Percentiles rank a stretch among this genome's conserved stretches.
Evolutionary conservation across 1,140 invertebrate genomes (phyloP).

Genomic region (Formica selysi): DNA sequence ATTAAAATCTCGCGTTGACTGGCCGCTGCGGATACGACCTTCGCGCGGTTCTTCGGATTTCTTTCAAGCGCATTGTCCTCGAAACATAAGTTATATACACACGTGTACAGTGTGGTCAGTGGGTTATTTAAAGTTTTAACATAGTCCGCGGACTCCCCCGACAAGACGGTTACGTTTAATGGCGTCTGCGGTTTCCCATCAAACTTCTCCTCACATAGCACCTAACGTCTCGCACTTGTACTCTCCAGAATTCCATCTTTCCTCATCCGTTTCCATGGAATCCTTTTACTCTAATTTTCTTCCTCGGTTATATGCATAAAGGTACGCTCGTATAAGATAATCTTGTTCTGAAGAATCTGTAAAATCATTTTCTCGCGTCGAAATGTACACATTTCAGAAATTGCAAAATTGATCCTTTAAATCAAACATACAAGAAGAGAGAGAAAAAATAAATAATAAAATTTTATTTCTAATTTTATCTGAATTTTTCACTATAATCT

Average conservation of each 20-base stretch:
- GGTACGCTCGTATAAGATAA: background rate
- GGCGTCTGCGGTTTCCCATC: slow-evolving; percentile 80
- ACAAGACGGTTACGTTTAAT: slow-evolving; percentile 75
- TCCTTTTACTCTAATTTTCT: slow-evolving; percentile 35
- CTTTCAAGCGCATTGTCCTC: slow-evolving; percentile 70
- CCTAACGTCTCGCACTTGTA: slow-evolving; percentile 54
- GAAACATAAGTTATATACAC: slow-evolving; percentile 44
- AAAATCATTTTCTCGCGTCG: slow-evolving; percentile 5
- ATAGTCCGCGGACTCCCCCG: slow-evolving; percentile 55
- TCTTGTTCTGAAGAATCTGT: background rate
- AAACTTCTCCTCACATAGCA: slow-evolving; percentile 69
- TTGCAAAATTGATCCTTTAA: background rate
- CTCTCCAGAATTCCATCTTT: slow-evolving; percentile 5
- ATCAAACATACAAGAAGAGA: background rate
- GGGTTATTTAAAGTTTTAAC: slow-evolving; percentile 80
- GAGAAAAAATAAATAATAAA: background rate
- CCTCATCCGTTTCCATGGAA: slow-evolving; percentile 20
- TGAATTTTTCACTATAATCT: background rate
- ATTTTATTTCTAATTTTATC: background rate
- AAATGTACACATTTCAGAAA: background rate
- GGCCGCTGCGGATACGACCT: slow-evolving; percentile 41
- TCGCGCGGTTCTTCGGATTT: slow-evolving; percentile 28
- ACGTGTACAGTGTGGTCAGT: slow-evolving; percentile 75
- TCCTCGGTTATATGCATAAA: slow-evolving; percentile 11
- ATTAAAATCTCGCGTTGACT: slow-evolving; percentile 7